Evolutionary conservation across 2,797 vertebrate species (phyloP), one percentile per base, ranked within the genome.

Genomic region (Peromyscus aztecus): DNA sequence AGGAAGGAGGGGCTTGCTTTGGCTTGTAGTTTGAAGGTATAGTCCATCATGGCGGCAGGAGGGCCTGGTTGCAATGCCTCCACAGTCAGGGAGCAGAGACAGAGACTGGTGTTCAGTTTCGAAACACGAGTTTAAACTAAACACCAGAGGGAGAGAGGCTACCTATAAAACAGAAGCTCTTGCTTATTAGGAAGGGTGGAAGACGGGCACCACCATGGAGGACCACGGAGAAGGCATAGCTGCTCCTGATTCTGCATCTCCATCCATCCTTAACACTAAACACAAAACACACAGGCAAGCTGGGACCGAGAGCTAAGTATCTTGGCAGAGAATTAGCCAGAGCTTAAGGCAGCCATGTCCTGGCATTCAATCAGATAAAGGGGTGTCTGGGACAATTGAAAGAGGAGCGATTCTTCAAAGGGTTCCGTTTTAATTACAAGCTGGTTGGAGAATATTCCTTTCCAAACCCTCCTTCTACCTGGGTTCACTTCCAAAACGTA

Each of bases 401-500:
- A 85, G 94, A 90, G 94, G 85, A 96, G 92, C 83, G 55, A 96
- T 96, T 97, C 98, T 97, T 97, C 96, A 97, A 97, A 98, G 98
- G 93, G 94, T 91, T 97, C 96, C 96, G 93, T 97, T 98, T 98
- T 98, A 98, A 98, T 98, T 98, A 98, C 94, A 96, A 82, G 27
- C 97, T 59, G 89, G 97, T 98, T 97, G 97, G 97, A 97, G 90
- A 96, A 84, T 97, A 96, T 97, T 97, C 96, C 96, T 97, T 97
- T 95, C 97, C 97, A 97, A 98, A 97, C 94, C 90, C 86, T 89
- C 71, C 16, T 96, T 91, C 97, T 98, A 97, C 98, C 98, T 98
- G 98, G 98, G 97, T 98, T 96, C 94, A 89, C 89, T 98, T 98
- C 98, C 97, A 98, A 98, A 98, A 98, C 94, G 92, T 98, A 98